A percentile compares a stretch with the other conserved stretches of the same genome.
Evolutionary conservation across 2,888 invertebrate species (phyloP).

Genomic region (Artemia sinica): DNA sequence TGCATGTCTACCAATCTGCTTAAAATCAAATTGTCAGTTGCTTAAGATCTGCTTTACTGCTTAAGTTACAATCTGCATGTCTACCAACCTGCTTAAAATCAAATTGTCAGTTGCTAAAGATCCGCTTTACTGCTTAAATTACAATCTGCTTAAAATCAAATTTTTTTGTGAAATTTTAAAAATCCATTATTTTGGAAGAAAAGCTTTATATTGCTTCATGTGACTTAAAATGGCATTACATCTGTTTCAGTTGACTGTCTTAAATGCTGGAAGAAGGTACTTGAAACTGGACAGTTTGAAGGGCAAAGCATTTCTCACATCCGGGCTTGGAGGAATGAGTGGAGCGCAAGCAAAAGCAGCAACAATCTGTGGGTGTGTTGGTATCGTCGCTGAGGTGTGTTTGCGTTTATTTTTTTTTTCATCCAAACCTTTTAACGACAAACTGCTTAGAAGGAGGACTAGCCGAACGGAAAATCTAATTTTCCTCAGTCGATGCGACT

Average conservation of each 20-base stretch:
- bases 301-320: constrained; percentile 40
- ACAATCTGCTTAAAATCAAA: too few species aligned
- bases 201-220: background rate
- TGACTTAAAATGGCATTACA: background rate
- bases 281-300: constrained; percentile 34
- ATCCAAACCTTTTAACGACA: too few species aligned
- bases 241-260: constrained; percentile 37
- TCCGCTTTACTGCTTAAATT: too few species aligned
- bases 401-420: background rate
- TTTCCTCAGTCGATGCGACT: too few species aligned
- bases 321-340: constrained; percentile 44
- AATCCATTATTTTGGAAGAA: background rate
- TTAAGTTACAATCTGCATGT: too few species aligned
- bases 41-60: too few species aligned
- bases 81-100: too few species aligned
- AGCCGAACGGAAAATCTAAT: background rate
- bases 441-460: too few species aligned
- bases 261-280: constrained; percentile 42
- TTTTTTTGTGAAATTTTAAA: too few species aligned
- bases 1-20: too few species aligned
- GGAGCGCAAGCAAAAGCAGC: constrained; percentile 46
- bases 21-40: too few species aligned
- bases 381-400: constrained; percentile 41
- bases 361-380: constrained; percentile 42
- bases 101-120: too few species aligned